Evolutionary conservation across 1,140 invertebrate genomes (phyloP).

Genomic region (Pygmarrhopalites habei): DNA sequence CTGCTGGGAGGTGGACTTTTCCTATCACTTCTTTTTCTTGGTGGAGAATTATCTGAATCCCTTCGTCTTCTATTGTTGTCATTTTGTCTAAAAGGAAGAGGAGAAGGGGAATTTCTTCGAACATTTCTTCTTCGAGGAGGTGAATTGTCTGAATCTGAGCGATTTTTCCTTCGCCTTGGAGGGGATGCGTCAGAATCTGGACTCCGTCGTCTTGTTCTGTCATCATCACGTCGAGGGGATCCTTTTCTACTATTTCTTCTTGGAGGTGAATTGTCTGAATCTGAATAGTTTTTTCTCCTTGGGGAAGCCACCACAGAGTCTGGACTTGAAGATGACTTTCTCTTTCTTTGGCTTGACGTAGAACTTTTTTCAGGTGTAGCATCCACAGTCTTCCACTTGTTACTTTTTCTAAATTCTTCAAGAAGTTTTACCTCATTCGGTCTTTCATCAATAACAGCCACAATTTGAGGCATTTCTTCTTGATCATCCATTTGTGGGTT

Average conservation of each 20-base stretch:
- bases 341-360: no score
- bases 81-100: no score
- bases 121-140: conserved; percentile 15
- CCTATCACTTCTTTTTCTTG: conserved; percentile 32
- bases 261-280: no score
- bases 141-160: conserved; percentile 19
- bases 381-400: conserved; percentile 62
- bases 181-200: no score
- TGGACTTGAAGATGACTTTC: conserved; percentile 35
- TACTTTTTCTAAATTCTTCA: conserved; percentile 55
- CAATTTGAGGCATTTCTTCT: conserved; percentile 76
- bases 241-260: no score
- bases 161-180: conserved; percentile 36
- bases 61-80: conserved; percentile 23
- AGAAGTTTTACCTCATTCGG: conserved; percentile 58
- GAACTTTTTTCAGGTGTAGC: no score
- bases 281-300: no score
- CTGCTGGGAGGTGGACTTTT: no score
- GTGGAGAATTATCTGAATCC: conserved; percentile 42
- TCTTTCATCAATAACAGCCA: conserved; percentile 80
- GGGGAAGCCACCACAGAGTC: conserved; percentile 38
- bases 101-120: no score
- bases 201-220: no score
- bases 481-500: no score
- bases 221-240: no score